Evolutionary conservation across 2,888 invertebrate genomes (phyloP).

Genomic region (Drosophila peninsularis): DNA sequence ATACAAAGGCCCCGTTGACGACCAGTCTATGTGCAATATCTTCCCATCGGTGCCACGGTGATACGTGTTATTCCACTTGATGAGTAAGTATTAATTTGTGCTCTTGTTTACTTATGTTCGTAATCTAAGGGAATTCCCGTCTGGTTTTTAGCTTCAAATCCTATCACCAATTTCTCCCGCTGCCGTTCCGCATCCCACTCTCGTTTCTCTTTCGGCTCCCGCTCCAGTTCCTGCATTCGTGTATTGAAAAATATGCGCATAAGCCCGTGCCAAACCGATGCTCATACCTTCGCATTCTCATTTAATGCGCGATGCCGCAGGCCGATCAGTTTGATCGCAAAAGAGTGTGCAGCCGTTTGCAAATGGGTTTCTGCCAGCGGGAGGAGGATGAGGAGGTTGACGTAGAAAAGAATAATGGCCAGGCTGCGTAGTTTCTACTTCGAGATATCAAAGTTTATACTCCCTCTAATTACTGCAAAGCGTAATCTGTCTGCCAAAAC

Average conservation of each 20-base stretch:
- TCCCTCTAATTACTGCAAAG: slow-evolving; percentile 67
- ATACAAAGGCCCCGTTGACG: slow-evolving; percentile 1
- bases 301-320: slow-evolving; percentile 68
- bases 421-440: slow-evolving; percentile 47
- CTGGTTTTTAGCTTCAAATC: slow-evolving; percentile 58
- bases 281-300: slow-evolving; percentile 67
- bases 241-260: slow-evolving; percentile 59
- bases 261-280: slow-evolving; percentile 80
- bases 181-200: not conserved
- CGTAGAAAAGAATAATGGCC: slow-evolving; percentile 33
- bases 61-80: slow-evolving; percentile 40
- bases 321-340: slow-evolving; percentile 83
- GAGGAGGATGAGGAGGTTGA: not conserved
- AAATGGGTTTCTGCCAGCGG: slow-evolving; percentile 52
- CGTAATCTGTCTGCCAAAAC: slow-evolving; percentile 62
- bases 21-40: not conserved
- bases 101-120: no score
- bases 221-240: slow-evolving; percentile 29
- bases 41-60: slow-evolving; percentile 22
- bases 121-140: slow-evolving; percentile 37
- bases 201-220: no score
- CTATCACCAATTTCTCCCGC: slow-evolving; percentile 43
- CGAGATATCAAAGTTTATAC: slow-evolving; percentile 65
- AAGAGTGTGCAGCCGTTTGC: slow-evolving; percentile 75
- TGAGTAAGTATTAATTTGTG: slow-evolving; percentile 1